phyloP scores from a whole-genome alignment of 2,797 vertebrate species.

The Staurois parvus region DNA sequence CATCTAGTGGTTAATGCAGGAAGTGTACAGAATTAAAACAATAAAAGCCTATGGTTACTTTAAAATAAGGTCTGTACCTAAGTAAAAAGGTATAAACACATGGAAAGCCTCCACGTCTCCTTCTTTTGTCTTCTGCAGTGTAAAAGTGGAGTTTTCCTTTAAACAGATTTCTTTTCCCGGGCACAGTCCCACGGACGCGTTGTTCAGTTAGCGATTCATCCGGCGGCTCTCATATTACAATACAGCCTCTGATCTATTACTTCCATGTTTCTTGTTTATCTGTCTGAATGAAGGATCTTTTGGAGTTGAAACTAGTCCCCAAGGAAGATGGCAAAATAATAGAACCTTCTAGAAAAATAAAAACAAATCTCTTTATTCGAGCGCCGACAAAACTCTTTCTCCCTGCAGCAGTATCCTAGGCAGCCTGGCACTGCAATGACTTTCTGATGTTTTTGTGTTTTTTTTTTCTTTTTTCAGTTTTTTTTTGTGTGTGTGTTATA shows the following conservation, averaged over 20 bases:
- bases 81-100: too few relatives aligned
- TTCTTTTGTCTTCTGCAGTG: too few relatives aligned
- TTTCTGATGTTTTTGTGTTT: constrained; percentile 66
- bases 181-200: background rate
- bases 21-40: too few relatives aligned
- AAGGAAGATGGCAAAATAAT: constrained; percentile 68
- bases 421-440: constrained; percentile 63
- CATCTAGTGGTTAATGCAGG: too few relatives aligned
- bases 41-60: too few relatives aligned
- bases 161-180: background rate
- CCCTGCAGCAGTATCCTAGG: constrained; percentile 54
- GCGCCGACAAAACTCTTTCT: constrained; percentile 48
- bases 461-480: background rate
- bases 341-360: constrained; percentile 68
- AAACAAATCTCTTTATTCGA: constrained; percentile 61
- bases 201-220: constrained; percentile 16
- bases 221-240: constrained; percentile 60
- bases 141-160: background rate
- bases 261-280: constrained; percentile 68
- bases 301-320: constrained; percentile 70
- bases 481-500: constrained; percentile 49
- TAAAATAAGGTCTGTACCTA: too few relatives aligned
- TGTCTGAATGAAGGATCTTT: constrained; percentile 71
- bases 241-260: constrained; percentile 66
- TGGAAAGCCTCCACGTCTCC: too few relatives aligned